Percentiles rank a stretch among this genome's conserved stretches.
Conservation (phyloP, 2,888 invertebrate species). For the Leptinotarsa haldemani region DNA sequence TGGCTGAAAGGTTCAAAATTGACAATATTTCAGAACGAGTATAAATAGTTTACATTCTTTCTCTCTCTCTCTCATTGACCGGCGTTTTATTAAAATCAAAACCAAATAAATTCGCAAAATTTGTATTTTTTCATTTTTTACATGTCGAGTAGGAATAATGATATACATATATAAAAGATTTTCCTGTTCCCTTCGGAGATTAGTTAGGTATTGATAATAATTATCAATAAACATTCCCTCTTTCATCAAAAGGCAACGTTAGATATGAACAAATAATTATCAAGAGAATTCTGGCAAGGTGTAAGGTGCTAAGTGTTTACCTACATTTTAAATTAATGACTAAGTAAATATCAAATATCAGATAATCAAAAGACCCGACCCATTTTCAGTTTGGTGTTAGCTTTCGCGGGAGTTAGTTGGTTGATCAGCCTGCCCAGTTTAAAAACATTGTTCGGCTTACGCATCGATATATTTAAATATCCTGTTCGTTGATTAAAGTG, state of each 20-base stretch:
- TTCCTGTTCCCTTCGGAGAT: too few species aligned
- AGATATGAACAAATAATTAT: background rate
- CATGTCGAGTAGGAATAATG: too few species aligned
- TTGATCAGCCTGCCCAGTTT: background rate
- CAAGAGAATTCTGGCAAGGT: background rate
- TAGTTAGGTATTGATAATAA: too few species aligned
- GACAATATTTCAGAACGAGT: too few species aligned
- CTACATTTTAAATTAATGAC: conserved; percentile 12
- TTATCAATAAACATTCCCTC: background rate
- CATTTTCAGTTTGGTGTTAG: conserved; percentile 12
- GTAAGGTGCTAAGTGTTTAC: conserved; percentile 13
- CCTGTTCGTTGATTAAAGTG: background rate
- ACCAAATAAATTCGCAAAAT: too few species aligned
- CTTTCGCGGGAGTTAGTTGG: background rate
- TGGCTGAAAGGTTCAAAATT: too few species aligned
- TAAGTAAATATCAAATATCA: conserved; percentile 20
- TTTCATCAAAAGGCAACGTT: background rate
- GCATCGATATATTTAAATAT: conserved; percentile 19
- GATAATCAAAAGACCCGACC: conserved; percentile 17
- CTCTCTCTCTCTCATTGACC: too few species aligned
- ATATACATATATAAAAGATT: too few species aligned
- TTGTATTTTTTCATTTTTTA: too few species aligned
- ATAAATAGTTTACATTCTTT: too few species aligned
- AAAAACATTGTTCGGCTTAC: background rate
- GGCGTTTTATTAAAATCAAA: too few species aligned